phyloP scores from a whole-genome alignment of 2,797 vertebrate species.

The Eupleurogrammus muticus region DNA sequence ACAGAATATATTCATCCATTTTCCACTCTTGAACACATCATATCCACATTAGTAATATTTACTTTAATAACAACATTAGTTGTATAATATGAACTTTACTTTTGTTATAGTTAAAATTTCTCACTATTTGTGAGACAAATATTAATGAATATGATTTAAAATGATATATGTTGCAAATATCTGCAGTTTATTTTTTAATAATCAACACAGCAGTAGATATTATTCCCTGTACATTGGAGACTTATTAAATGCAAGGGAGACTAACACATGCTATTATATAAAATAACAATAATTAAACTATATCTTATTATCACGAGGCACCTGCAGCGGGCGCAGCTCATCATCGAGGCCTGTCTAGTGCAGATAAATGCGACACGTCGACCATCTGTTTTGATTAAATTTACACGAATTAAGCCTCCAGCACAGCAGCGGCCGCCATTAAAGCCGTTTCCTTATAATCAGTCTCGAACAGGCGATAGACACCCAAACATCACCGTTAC shows the following conservation, averaged over 20 bases:
- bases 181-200: neutral
- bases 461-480: neutral
- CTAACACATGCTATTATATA: neutral
- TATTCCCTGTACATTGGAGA: too few species aligned
- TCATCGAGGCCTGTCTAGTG: conserved; percentile 55
- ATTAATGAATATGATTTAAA: neutral
- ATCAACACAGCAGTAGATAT: neutral
- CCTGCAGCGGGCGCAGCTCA: conserved; percentile 36
- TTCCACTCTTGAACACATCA: too few species aligned
- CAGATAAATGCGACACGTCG: conserved; percentile 65
- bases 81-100: neutral
- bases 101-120: too few species aligned
- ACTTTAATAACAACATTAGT: neutral
- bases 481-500: neutral
- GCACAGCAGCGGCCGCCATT: neutral
- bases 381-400: conserved; percentile 3
- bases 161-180: too few species aligned
- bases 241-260: too few species aligned
- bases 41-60: too few species aligned
- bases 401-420: neutral
- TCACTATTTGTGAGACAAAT: neutral
- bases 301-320: conserved; percentile 4
- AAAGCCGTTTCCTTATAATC: fast-evolving
- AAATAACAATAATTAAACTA: too few species aligned
- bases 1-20: too few species aligned